Conservation (phyloP, 2,888 invertebrate species). For the Drosophila longiperda region DNA sequence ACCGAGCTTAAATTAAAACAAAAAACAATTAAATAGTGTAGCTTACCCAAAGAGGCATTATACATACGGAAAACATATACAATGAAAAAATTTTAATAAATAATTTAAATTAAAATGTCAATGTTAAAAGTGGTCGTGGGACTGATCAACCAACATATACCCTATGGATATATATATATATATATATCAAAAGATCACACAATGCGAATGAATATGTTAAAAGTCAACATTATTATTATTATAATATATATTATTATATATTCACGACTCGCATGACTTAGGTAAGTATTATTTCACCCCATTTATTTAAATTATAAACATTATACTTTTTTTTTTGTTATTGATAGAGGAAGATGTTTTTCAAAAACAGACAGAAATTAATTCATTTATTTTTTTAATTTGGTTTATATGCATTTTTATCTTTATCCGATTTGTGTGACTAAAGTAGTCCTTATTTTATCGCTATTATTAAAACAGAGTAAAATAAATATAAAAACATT, state of each 20-base stretch:
- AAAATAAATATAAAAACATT: background rate
- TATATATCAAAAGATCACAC: no score
- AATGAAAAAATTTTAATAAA: conserved; percentile 16
- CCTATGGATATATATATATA: background rate
- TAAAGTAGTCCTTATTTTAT: background rate
- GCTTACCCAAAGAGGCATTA: background rate
- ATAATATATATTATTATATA: background rate
- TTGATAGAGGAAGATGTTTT: background rate
- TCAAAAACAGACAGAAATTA: background rate
- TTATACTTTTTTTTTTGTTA: background rate
- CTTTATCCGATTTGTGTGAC: background rate
- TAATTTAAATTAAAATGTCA: conserved; percentile 27
- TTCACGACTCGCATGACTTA: background rate
- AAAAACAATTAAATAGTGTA: conserved; percentile 12
- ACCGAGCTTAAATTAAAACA: conserved; percentile 8
- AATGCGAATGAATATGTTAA: background rate
- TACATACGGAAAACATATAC: background rate
- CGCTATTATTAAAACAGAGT: background rate
- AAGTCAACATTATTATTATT: background rate
- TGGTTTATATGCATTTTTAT: background rate
- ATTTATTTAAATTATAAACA: background rate
- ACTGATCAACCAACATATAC: background rate
- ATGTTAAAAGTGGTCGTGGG: background rate
- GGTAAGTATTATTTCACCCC: background rate
- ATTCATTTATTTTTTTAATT: no score